Evolutionary conservation across 30 jellyfish, hydroid and myxozoan genomes (phyloP).

Genomic region (Chrysaora quinquecirrha): DNA sequence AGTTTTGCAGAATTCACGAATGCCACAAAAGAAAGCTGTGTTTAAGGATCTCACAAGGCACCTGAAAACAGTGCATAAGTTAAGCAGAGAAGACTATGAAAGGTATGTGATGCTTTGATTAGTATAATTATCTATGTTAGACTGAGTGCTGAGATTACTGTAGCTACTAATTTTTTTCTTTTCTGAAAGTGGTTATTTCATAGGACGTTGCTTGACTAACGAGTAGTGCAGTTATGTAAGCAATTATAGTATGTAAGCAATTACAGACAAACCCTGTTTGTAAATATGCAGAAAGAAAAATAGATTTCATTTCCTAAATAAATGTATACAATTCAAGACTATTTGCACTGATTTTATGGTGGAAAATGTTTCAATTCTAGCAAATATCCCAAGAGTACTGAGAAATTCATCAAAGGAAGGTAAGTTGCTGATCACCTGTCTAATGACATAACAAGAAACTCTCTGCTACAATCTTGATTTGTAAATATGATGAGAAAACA

Average conservation of each 20-base stretch:
- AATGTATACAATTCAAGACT: background rate
- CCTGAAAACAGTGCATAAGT: background rate
- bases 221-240: background rate
- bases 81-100: background rate
- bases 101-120: background rate
- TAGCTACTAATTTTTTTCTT: background rate
- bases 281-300: conserved; percentile 4
- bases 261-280: background rate
- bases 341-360: conserved; percentile 2
- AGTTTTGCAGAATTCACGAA: background rate
- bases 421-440: conserved; percentile 10
- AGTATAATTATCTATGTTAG: background rate
- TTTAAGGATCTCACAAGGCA: background rate
- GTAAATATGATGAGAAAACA: background rate
- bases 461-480: background rate
- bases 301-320: conserved; percentile 2
- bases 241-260: background rate
- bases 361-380: conserved; percentile 4
- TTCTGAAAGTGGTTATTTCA: background rate
- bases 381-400: conserved; percentile 2
- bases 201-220: background rate
- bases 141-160: background rate
- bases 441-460: background rate
- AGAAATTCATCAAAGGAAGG: background rate
- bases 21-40: background rate